phyloP scores from a whole-genome alignment of 2,888 invertebrate species.

The Nomada fucata region DNA sequence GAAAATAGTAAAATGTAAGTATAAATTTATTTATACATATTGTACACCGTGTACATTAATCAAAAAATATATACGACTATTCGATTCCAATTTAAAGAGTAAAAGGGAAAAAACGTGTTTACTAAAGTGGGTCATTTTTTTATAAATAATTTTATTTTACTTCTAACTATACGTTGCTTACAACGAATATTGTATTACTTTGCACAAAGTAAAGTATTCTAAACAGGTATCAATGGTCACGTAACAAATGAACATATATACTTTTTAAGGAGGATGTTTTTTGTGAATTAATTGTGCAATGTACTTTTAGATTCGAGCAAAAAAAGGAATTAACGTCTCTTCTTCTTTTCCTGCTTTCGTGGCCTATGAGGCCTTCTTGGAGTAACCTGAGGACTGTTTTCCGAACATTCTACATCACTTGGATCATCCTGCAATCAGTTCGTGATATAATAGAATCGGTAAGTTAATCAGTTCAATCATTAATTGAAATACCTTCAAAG shows the following conservation, averaged over 20 bases:
- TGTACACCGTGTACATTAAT: neutral
- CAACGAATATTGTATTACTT: neutral
- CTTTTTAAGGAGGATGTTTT: no score
- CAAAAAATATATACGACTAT: neutral
- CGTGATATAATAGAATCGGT: neutral
- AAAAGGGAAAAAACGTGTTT: neutral
- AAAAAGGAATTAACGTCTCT: constrained; percentile 81
- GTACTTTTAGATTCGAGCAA: no score
- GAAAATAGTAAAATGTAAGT: neutral
- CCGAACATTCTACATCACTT: constrained; percentile 90
- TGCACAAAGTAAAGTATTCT: neutral
- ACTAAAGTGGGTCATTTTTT: neutral
- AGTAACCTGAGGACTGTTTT: constrained; percentile 90
- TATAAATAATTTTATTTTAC: constrained; percentile 8
- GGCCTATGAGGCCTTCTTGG: constrained; percentile 88
- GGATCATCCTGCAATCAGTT: constrained; percentile 86
- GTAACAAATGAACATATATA: no score
- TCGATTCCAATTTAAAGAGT: neutral
- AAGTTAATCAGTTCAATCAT: neutral
- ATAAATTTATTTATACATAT: no score
- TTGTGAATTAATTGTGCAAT: no score
- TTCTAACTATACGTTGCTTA: neutral
- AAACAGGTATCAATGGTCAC: neutral
- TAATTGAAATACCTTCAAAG: constrained; percentile 77
- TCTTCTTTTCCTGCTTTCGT: constrained; percentile 90